These are phyloP conservation scores for Pimpla rufipes DNA, from an alignment of 2,888 invertebrate genomes.

Conservation along the genomic window DNA sequence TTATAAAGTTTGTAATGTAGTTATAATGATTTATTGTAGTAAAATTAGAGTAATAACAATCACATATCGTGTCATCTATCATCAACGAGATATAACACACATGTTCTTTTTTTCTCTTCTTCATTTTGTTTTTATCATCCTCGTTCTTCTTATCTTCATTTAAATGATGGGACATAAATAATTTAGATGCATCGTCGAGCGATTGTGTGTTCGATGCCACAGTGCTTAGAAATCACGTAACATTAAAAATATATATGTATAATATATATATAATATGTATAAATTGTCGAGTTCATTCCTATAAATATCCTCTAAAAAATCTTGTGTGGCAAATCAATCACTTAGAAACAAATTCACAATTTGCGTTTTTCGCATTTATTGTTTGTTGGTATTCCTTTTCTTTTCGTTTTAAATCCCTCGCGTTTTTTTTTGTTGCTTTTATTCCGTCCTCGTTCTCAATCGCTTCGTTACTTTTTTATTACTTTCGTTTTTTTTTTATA, in stretches of 20 bases:
- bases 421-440: slow-evolving; percentile 77
- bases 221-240: slow-evolving; percentile 85
- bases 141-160: slow-evolving; percentile 56
- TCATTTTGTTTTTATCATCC: slow-evolving; percentile 29
- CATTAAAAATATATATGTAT: slow-evolving; percentile 83
- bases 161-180: slow-evolving; percentile 85
- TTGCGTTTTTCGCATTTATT: slow-evolving; percentile 71
- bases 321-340: slow-evolving; percentile 84
- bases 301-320: slow-evolving; percentile 84
- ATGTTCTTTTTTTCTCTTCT: slow-evolving; percentile 60
- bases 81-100: slow-evolving; percentile 85
- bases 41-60: slow-evolving; percentile 86
- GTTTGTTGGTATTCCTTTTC: slow-evolving; percentile 64
- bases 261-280: slow-evolving; percentile 82
- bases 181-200: slow-evolving; percentile 77
- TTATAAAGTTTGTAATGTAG: slow-evolving; percentile 68
- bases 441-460: slow-evolving; percentile 68
- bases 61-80: slow-evolving; percentile 85
- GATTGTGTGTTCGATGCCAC: slow-evolving; percentile 78
- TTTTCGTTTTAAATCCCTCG: slow-evolving; percentile 72
- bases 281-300: slow-evolving; percentile 84
- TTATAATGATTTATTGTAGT: slow-evolving; percentile 81
- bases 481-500: slow-evolving; percentile 73
- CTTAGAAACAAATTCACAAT: slow-evolving; percentile 83
- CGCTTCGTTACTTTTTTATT: slow-evolving; percentile 74